Conservation (phyloP, 2,797 vertebrate genomes). For the Schizopygopsis malacanthus region DNA sequence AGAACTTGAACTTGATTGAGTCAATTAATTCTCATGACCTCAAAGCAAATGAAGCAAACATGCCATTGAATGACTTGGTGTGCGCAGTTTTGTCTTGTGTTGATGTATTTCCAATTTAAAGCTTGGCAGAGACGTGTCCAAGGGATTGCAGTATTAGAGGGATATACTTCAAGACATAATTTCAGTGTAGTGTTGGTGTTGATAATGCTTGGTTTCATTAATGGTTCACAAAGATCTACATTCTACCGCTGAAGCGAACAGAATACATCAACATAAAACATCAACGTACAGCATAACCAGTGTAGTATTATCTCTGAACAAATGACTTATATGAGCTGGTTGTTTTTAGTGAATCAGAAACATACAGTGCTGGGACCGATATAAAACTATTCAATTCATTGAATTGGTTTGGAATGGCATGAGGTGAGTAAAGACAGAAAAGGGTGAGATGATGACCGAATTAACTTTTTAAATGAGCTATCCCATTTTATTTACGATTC, state of each 20-base stretch:
- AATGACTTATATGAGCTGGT: neutral
- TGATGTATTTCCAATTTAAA: conserved; percentile 7
- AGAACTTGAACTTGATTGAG: conserved; percentile 63
- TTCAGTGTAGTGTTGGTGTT: neutral
- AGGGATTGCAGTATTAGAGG: neutral
- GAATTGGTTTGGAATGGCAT: neutral
- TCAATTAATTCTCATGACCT: conserved; percentile 66
- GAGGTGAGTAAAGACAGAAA: neutral
- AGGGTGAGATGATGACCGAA: neutral
- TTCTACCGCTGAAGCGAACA: neutral
- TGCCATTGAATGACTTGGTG: neutral
- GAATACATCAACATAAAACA: neutral
- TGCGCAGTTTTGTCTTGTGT: neutral
- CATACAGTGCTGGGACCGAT: neutral
- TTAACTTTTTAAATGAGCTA: neutral
- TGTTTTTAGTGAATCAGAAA: neutral
- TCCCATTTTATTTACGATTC: neutral
- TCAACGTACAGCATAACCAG: neutral
- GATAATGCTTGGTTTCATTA: neutral
- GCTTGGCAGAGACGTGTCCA: neutral
- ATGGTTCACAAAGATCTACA: neutral
- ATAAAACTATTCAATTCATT: neutral
- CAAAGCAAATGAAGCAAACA: conserved; percentile 64
- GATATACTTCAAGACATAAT: neutral
- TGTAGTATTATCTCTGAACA: neutral